A percentile compares a stretch with the other conserved stretches of the same genome.
phyloP scores from a whole-genome alignment of 2,888 invertebrate species.

The Spialia ferax region DNA sequence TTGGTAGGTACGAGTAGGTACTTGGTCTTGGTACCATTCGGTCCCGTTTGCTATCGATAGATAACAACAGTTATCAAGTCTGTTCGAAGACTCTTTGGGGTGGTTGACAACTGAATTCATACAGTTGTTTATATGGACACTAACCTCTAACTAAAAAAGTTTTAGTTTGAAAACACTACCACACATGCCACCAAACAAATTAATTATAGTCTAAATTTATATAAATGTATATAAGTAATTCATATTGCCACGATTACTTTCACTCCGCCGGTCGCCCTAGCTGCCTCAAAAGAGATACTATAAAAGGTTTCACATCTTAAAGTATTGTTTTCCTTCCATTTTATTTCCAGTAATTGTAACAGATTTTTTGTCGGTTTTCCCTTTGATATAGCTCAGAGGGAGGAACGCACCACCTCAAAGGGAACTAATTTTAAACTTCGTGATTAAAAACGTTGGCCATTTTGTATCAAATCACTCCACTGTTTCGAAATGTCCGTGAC shows the following conservation, averaged over 20 bases:
- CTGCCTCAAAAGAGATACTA: constrained; percentile 12
- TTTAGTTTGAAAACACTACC: too few species aligned
- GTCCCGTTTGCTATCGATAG: too few species aligned
- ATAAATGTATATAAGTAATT: constrained; percentile 2
- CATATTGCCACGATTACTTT: background rate
- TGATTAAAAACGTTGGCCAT: constrained; percentile 67
- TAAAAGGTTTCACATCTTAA: constrained; percentile 35
- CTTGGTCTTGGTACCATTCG: too few species aligned
- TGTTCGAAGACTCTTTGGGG: too few species aligned
- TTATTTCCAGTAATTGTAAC: constrained; percentile 55
- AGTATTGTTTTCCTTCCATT: constrained; percentile 54
- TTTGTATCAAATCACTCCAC: constrained; percentile 60
- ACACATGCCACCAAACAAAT: too few species aligned
- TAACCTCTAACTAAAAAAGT: too few species aligned
- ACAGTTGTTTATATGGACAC: too few species aligned
- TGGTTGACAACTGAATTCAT: too few species aligned
- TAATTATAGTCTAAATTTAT: too few species aligned
- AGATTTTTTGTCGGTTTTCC: constrained; percentile 53
- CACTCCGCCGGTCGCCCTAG: background rate
- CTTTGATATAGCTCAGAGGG: constrained; percentile 49
- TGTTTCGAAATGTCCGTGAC: constrained; percentile 55
- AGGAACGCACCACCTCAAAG: constrained; percentile 58
- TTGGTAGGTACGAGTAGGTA: too few species aligned
- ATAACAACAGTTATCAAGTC: too few species aligned
- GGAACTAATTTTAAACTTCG: constrained; percentile 67